Percentiles rank a stretch among this genome's conserved stretches.
phyloP scores from a whole-genome alignment of 30 jellyfish, hydroid and myxozoan genomes.

The Cassiopea xamachana region DNA sequence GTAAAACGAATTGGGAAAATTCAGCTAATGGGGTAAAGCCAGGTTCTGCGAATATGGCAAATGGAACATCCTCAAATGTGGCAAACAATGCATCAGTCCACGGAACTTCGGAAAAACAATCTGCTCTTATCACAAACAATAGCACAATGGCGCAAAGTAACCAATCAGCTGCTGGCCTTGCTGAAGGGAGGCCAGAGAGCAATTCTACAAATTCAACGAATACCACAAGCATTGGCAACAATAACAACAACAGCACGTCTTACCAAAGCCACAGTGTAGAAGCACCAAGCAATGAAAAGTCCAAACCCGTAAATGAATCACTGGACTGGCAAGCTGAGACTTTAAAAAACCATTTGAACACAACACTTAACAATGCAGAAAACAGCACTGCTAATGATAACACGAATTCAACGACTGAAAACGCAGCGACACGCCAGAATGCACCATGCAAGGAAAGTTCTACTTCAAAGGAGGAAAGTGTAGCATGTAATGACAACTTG shows the following conservation, averaged over 20 bases:
- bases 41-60: not conserved
- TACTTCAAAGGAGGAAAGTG: not conserved
- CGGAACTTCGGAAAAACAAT: constrained; percentile 1
- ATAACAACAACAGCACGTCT: not conserved
- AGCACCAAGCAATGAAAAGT: constrained; percentile 17
- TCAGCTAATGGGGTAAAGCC: not conserved
- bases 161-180: not conserved
- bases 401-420: constrained; percentile 3
- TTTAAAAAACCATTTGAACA: constrained; percentile 29
- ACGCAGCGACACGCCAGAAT: constrained; percentile 46
- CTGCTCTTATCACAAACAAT: not conserved
- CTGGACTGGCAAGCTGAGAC: constrained; percentile 70
- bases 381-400: constrained; percentile 1
- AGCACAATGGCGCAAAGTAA: not conserved
- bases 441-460: constrained; percentile 58
- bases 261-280: not conserved
- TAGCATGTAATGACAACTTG: constrained; percentile 31
- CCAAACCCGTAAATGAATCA: constrained; percentile 54
- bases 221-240: not conserved
- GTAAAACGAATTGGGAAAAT: constrained; percentile 22
- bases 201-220: constrained; percentile 3
- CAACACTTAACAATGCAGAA: constrained; percentile 37
- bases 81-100: not conserved
- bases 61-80: constrained; percentile 1
- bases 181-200: not conserved